Percentiles rank a stretch among this genome's conserved stretches.
Evolutionary conservation across 2,113 vertebrate genomes (phyloP).

Genomic region (Gasterosteus nipponicus): DNA sequence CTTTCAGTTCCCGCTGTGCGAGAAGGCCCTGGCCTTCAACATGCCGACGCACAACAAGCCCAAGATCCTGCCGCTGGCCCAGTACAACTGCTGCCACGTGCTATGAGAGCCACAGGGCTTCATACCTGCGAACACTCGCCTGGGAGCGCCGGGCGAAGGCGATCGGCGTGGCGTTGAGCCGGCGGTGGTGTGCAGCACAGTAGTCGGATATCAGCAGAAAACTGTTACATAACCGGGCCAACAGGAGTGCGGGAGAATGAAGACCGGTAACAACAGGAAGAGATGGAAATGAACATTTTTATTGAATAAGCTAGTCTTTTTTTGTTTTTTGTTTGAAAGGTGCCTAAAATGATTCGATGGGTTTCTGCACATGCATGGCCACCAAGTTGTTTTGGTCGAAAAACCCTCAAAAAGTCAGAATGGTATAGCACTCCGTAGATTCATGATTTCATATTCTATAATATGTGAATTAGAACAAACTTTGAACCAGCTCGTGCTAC

Average conservation of each 20-base stretch:
- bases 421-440: conserved; percentile 5
- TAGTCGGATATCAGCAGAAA: conserved; percentile 15
- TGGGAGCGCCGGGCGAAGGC: conserved; percentile 15
- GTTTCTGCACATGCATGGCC: conserved; percentile 20
- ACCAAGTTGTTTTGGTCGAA: conserved; percentile 1
- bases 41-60: conserved; percentile 84
- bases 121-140: conserved; percentile 18
- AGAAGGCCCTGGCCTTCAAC: conserved; percentile 85
- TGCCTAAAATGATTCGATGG: conserved; percentile 53
- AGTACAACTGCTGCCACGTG: conserved; percentile 92
- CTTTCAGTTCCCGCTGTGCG: conserved; percentile 83
- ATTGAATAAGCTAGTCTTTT: conserved; percentile 61
- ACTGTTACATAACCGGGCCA: conserved; percentile 38
- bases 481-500: conserved; percentile 52
- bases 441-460: conserved; percentile 18
- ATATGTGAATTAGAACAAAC: conserved; percentile 14
- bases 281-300: conserved; percentile 4
- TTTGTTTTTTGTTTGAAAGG: conserved; percentile 37
- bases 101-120: conserved; percentile 69
- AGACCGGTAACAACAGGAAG: background rate
- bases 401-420: conserved; percentile 9
- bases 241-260: background rate
- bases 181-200: conserved; percentile 26
- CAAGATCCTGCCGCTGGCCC: conserved; percentile 86
- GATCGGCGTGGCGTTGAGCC: conserved; percentile 24